phyloP scores from a whole-genome alignment of 2,797 vertebrate genomes.

The Nothura maculosa region DNA sequence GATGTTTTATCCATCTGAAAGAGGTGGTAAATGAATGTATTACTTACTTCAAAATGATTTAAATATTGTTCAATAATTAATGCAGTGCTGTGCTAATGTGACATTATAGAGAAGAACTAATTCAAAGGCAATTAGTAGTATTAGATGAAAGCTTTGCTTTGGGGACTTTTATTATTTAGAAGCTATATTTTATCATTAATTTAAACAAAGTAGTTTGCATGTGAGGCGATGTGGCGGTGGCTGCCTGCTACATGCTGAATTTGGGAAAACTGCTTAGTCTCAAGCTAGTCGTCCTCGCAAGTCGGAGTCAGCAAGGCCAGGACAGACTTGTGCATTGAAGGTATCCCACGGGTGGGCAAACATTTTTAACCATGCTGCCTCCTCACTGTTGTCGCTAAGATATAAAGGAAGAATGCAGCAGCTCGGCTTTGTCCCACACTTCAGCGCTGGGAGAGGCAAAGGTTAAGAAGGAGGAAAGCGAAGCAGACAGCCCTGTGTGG shows the following conservation, averaged over 20 bases:
- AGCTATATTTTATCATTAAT: constrained; percentile 54
- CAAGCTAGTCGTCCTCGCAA: not conserved
- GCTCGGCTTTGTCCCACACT: constrained; percentile 44
- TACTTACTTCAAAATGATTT: constrained; percentile 48
- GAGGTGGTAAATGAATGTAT: not conserved
- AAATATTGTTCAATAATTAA: constrained; percentile 73
- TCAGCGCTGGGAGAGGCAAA: constrained; percentile 58
- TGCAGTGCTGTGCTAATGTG: not conserved
- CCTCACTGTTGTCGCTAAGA: constrained; percentile 20
- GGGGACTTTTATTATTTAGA: constrained; percentile 69
- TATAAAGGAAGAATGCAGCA: constrained; percentile 38
- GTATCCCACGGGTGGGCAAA: constrained; percentile 34
- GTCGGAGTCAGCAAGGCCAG: not conserved
- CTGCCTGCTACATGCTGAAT: not conserved
- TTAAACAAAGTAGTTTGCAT: constrained; percentile 2
- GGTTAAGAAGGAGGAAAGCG: constrained; percentile 77
- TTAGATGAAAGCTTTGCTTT: constrained; percentile 70
- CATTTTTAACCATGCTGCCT: constrained; percentile 45
- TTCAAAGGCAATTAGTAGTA: constrained; percentile 62
- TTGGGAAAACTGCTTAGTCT: not conserved
- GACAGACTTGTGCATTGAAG: not conserved
- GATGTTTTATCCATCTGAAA: not conserved
- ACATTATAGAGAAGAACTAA: constrained; percentile 47
- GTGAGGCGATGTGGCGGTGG: not conserved
- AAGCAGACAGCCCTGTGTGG: constrained; percentile 67